A percentile compares a stretch with the other conserved stretches of the same genome.
Conservation (phyloP, 1,140 invertebrate genomes). For the Pemphigus obesinymphae region DNA sequence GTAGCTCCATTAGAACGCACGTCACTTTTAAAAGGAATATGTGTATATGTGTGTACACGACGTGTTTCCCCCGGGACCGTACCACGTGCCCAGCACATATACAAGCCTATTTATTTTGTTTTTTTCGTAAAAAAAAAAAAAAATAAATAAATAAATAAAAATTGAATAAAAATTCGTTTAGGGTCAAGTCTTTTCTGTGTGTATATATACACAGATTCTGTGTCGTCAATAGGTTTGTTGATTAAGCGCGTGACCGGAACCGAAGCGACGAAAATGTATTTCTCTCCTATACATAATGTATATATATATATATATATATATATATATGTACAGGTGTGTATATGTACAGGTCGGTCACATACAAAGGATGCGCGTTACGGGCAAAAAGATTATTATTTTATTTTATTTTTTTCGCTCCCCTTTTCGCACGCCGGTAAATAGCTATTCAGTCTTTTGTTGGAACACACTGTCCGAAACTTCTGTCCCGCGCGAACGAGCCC, state of each 20-base stretch:
- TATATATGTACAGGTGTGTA: too few relatives aligned
- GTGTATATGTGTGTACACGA: not conserved
- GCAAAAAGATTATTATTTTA: not conserved
- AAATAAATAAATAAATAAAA: too few relatives aligned
- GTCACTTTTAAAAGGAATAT: not conserved
- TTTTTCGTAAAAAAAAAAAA: not conserved
- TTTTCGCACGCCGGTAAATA: not conserved
- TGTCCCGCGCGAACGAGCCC: not conserved
- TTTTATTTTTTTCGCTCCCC: not conserved
- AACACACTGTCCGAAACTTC: not conserved
- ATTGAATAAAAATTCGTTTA: not conserved
- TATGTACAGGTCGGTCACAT: not conserved
- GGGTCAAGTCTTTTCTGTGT: not conserved
- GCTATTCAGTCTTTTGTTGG: conserved; percentile 6
- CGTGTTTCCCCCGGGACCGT: not conserved
- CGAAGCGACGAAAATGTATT: not conserved
- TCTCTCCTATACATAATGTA: not conserved
- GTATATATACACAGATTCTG: too few relatives aligned
- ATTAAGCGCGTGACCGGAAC: conserved; percentile 14
- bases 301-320: too few relatives aligned
- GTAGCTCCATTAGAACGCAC: conserved; percentile 5
- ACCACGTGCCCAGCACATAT: too few relatives aligned
- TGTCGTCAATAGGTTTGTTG: conserved; percentile 14
- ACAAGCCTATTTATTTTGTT: conserved; percentile 12
- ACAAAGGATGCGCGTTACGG: not conserved